phyloP scores from a whole-genome alignment of 2,888 invertebrate genomes.

The Pristionchus exspectatus region DNA sequence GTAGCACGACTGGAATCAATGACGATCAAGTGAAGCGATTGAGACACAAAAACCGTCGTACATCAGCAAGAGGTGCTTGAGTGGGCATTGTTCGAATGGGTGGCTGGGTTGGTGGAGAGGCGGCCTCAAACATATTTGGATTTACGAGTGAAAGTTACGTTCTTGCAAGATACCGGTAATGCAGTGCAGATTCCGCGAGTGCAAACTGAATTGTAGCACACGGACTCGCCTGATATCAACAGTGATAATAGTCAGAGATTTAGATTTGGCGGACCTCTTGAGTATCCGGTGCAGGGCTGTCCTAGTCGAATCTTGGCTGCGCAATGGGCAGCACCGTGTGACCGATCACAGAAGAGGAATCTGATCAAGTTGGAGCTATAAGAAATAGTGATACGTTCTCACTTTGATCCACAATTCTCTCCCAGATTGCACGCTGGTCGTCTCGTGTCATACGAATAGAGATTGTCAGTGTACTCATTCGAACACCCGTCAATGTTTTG shows the following conservation, averaged over 20 bases:
- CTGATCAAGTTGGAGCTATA: background rate
- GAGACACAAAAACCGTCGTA: background rate
- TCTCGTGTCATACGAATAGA: slow-evolving; percentile 53
- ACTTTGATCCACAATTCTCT: slow-evolving; percentile 45
- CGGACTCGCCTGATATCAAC: background rate
- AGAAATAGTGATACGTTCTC: too few species aligned
- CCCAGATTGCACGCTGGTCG: slow-evolving; percentile 45
- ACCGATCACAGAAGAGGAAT: slow-evolving; percentile 51
- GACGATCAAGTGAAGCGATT: background rate
- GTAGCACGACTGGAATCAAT: slow-evolving; percentile 50
- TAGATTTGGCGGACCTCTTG: background rate
- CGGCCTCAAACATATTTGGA: background rate
- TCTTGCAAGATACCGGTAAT: background rate
- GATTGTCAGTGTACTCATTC: slow-evolving; percentile 56
- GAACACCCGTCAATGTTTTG: slow-evolving; percentile 54
- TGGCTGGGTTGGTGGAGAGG: background rate
- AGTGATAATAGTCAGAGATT: too few species aligned
- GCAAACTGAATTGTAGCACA: slow-evolving; percentile 33
- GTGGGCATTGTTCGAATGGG: background rate
- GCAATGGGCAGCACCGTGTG: slow-evolving; percentile 28
- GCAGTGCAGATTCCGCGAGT: background rate
- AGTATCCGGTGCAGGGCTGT: slow-evolving; percentile 19
- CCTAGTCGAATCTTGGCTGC: slow-evolving; percentile 39
- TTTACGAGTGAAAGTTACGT: too few species aligned
- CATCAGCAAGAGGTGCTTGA: background rate